A percentile compares a stretch with the other conserved stretches of the same genome.
phyloP scores from a whole-genome alignment of 2,888 invertebrate species.

The Argynnis bischoffii region DNA sequence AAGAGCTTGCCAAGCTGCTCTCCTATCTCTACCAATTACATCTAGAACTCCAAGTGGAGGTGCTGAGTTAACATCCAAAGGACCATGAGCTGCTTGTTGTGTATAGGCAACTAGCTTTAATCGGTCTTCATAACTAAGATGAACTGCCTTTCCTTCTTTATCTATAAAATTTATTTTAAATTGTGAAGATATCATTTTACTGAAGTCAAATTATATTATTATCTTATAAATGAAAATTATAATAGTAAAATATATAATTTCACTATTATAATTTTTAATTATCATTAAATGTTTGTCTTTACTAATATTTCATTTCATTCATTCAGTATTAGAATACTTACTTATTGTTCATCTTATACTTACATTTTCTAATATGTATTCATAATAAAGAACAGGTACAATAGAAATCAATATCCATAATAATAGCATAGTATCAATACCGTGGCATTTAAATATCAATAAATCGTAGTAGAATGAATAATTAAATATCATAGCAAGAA shows the following conservation, averaged over 20 bases:
- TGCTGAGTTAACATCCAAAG: slow-evolving; percentile 86
- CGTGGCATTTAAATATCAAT: background rate
- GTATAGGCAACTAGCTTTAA: slow-evolving; percentile 95
- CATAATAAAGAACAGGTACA: background rate
- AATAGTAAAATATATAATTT: too few species aligned
- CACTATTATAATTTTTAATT: too few species aligned
- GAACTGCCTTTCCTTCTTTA: slow-evolving; percentile 98
- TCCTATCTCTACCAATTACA: slow-evolving; percentile 96
- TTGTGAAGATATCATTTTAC: background rate
- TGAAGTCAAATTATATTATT: too few species aligned
- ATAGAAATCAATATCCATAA: slow-evolving; percentile 5
- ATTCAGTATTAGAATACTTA: too few species aligned
- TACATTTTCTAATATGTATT: too few species aligned
- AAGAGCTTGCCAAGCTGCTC: slow-evolving; percentile 96
- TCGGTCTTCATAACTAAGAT: slow-evolving; percentile 96
- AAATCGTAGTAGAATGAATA: background rate
- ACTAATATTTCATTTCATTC: too few species aligned
- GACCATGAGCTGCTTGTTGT: slow-evolving; percentile 94
- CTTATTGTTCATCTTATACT: too few species aligned
- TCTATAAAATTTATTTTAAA: slow-evolving; percentile 82
- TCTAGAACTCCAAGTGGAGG: slow-evolving; percentile 96
- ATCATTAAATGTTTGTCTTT: too few species aligned
- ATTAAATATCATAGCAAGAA: background rate
- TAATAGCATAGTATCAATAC: background rate
- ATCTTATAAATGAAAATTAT: too few species aligned